phyloP scores from a whole-genome alignment of 2,797 vertebrate species.

The Cossypha niveicapilla region DNA sequence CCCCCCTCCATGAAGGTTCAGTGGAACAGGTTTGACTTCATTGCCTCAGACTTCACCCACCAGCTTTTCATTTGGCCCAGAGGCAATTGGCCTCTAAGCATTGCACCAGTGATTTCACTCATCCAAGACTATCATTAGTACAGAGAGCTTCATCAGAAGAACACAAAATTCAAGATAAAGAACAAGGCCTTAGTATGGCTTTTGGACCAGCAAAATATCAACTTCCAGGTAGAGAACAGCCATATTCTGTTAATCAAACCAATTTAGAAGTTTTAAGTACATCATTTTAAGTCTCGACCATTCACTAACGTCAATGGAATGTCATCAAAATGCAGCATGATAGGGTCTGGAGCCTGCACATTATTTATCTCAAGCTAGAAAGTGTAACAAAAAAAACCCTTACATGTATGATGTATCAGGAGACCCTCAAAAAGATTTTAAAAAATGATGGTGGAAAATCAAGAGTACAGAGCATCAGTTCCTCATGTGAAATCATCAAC shows the following conservation, averaged over 20 bases:
- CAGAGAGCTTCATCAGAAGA: background rate
- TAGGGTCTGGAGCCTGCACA: background rate
- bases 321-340: background rate
- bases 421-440: background rate
- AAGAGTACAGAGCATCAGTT: background rate
- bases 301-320: background rate
- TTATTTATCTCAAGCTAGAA: background rate
- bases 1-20: background rate
- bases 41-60: conserved; percentile 1
- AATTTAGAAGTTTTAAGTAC: background rate
- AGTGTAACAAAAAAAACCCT: background rate
- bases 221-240: background rate
- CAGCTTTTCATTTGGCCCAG: background rate
- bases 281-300: background rate
- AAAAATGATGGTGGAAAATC: background rate
- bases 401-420: background rate
- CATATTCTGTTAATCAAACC: background rate
- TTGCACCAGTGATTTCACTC: background rate
- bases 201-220: background rate
- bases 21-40: conserved; percentile 43
- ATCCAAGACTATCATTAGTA: background rate
- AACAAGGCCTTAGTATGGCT: background rate
- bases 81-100: background rate
- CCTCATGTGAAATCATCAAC: background rate
- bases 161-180: background rate